Evolutionary conservation across 2,797 vertebrate species (phyloP), one percentile per base, ranked within the genome.

Genomic region (Melanotaenia boesemani): DNA sequence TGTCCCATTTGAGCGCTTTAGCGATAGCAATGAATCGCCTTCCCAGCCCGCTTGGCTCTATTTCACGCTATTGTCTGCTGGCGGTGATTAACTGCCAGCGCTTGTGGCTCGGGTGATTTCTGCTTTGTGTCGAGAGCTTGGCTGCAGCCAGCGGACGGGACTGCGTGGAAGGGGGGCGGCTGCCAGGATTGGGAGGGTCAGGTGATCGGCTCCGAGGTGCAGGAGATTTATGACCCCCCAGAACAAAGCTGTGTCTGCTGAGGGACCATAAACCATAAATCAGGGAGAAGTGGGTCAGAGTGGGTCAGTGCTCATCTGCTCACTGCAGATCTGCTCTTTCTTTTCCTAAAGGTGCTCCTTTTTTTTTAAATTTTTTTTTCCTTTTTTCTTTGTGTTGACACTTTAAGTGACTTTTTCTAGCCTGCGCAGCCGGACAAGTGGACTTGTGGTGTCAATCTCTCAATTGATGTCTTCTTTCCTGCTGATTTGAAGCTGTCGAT

Each of bases 231-330:
- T 94, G 91, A 91, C 89, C 91, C 85, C 88, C 82, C 87, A 87
- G 91, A 93, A 92, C 91, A 92, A 94, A 93, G 91, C 86, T 74
- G 86, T 90, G 92, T 93, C 91, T 91, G 84, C 91, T 5, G 86
- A 74, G 90, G 78, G 88, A 89, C 81, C 77, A 77, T 81, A 76
- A 86, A 73, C 84, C 89, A 93, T 95, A 94, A 95, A 94, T 94
- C 94, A 93, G 89, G 83, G 65, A 83, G 88, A 95, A 95, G 86
- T 94, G 91, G 93, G 93, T 94, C 93, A 91, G 82, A 64, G 79
- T 62, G 88, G 93, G 92, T 94, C 92, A 91, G 87, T 64, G 74
- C 86, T 92, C 90, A 85, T 92, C 88, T 90, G 86, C 85, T 86
- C 70, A 4, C 76, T 67, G 77, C 80, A 81, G 84, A 86, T 89